Evolutionary conservation across 1,140 invertebrate species (phyloP).

Genomic region (Zaprionus lachaisei): DNA sequence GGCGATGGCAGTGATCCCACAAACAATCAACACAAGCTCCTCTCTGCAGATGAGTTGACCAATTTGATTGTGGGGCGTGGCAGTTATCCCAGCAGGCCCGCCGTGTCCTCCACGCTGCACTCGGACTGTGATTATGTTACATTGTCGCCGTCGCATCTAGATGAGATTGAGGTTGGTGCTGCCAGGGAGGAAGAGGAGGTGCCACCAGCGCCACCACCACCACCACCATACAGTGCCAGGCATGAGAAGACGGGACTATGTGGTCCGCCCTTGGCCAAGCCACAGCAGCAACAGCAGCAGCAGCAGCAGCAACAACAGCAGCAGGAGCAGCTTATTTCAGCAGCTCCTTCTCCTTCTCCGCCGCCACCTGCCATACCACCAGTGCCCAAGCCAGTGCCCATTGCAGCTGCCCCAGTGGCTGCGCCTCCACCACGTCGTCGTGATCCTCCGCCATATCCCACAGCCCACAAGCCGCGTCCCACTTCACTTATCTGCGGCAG

Average conservation of each 20-base stretch:
- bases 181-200: slow-evolving; percentile 57
- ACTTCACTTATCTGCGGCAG: slow-evolving; percentile 77
- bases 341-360: slow-evolving; percentile 1
- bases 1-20: slow-evolving; percentile 94
- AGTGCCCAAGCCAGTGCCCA: slow-evolving; percentile 42
- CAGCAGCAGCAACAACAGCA: no score
- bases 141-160: slow-evolving; percentile 87
- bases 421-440: slow-evolving; percentile 58
- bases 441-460: slow-evolving; percentile 87
- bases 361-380: slow-evolving; percentile 47
- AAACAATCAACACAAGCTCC: slow-evolving; percentile 89
- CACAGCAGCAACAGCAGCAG: background rate
- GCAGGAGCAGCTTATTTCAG: background rate
- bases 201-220: slow-evolving; percentile 84
- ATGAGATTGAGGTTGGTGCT: slow-evolving; percentile 84
- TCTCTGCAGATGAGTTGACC: slow-evolving; percentile 92
- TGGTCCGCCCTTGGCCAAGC: slow-evolving; percentile 60
- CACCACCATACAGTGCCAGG: slow-evolving; percentile 85
- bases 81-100: slow-evolving; percentile 91
- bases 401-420: slow-evolving; percentile 41
- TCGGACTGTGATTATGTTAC: slow-evolving; percentile 95
- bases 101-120: slow-evolving; percentile 92
- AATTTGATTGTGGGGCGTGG: slow-evolving; percentile 91
- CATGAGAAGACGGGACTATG: slow-evolving; percentile 83
- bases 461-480: slow-evolving; percentile 82